Evolutionary conservation across 2,888 invertebrate species (phyloP), one percentile per base, ranked within the genome.

Genomic region (Dorcus parallelipipedus): DNA sequence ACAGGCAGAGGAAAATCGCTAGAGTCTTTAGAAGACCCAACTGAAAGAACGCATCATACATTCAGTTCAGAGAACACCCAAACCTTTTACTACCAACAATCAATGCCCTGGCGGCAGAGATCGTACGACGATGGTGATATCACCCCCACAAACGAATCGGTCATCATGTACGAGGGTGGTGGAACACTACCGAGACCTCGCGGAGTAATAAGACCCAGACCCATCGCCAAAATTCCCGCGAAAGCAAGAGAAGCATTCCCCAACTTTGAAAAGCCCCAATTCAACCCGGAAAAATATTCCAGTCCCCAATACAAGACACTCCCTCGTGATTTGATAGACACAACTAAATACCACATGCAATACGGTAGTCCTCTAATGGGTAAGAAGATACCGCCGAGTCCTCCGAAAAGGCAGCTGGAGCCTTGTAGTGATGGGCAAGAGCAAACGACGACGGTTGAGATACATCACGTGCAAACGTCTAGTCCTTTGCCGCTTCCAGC

Each of bases 101-200:
- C 76, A 17, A 71, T 75, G 49, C 82, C 82, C 23, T 77, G 78
- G 76, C 68, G 79, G 47, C 78, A 82, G 58, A 83, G 91, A 68
- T 89, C 90, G 62, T 92, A 91, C 75, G 93, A 94, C 76, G 94
- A 94, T 73, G 94, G 94, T 14, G 94, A 95, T 76, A 89, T 94
- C 64, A 94, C 94, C 38, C 90, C 91, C 9, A 94, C 94, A 49
- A 94, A 94, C 73, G 93, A 94, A 76, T 80, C 82, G 23, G 76
- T 78, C 26, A 71, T 80, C 60, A 59, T 76, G 40, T 77, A 78
- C 59, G 89, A 89, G 68, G 91, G 91, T 0, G 90, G 91, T 2
- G 93, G 94, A 6, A 95, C 95, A 0, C 77, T 95, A 61, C 94
- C 95, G 0, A 85, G 95, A 55, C 94, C 93, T 3, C 82, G 93